Evolutionary conservation across 2,113 vertebrate genomes (phyloP), one percentile per base, ranked within the genome.

Genomic region (Atlantisia rogersi): DNA sequence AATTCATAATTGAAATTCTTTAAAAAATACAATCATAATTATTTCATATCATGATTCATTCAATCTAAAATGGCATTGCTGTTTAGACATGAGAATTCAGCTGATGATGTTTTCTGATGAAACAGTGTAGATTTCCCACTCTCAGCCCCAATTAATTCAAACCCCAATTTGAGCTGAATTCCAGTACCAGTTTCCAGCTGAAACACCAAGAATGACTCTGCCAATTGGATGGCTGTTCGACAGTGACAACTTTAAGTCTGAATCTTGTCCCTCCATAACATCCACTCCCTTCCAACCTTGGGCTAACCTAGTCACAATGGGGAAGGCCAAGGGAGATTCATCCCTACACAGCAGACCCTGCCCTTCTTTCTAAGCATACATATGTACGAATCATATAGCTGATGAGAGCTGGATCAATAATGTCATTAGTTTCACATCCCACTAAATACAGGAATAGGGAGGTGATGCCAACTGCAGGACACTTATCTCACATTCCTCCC

Each of bases 401-500:
- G 52, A 86, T 9, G 26, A 90, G 32, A 83, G n/a, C 46, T 69
- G 40, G 46, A 95, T 94, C 91, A 95, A 86, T 75, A 65, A 84
- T 7, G 31, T 32, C 78, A 76, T 93, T 93, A 32, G 88, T 82
- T 88, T 95, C 92, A 79, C 64, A 92, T 80, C 95, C 93, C 91
- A 92, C 98, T 95, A 98, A 97, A 97, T 75, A 98, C 84, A 97
- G 96, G 62, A 96, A 97, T 2, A 88, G 82, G 67, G 96, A 95
- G 56, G 20, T 35, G 82, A 86, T 76, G 96, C 92, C 96, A 97
- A 95, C 82, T 68, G 48, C 26, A 94, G 94, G 89, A 92, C 92
- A 95, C 97, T 98, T 98, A 98, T 97, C 98, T 97, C 52, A 19
- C 91, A 98, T 98, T 98, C 98, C 95, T 95, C 44, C 64, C 88